Base-by-base conservation (phyloP, 2,888 invertebrate species). In the Liodrosophila aerea region DNA sequence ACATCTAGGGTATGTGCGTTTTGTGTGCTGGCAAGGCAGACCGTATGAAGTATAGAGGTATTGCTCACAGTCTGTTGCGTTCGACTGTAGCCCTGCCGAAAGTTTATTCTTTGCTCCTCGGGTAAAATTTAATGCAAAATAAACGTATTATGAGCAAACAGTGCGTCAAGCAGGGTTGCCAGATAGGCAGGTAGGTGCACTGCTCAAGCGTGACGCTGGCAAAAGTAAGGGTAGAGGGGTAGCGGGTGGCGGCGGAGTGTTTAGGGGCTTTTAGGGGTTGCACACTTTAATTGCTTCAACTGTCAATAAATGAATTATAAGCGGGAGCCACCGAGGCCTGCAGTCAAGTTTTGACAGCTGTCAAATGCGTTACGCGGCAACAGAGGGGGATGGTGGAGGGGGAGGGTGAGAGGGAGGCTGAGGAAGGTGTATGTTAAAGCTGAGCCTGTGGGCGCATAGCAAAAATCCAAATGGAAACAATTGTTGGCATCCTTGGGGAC, bases 221-320 rank as follows among this genome's bases (percentile, higher is more conserved):
- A n/a, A n/a, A n/a, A n/a, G n/a, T n/a, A n/a, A n/a, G n/a, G n/a
- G n/a, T n/a, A n/a, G n/a, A n/a, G n/a, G n/a, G n/a, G n/a, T n/a
- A n/a, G n/a, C 12, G 7, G 11, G 1, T 27, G 27, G 7, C 7
- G 30, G 3, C 5, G 9, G 13, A 7, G 13, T 1, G 12, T 2
- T n/a, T 7, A 15, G 5, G 3, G 4, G 31, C 0, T 1, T 15
- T 0, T 7, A 11, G 11, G 4, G 22, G 30, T 30, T 16, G 39
- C 15, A 31, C 40, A 62, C 59, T 77, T 74, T 74, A 76, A 76
- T 81, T 76, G 82, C 68, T 77, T 64, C 22, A 62, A 68, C 74
- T 74, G 72, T 71, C 82, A 64, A 77, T 82, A 74, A 81, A 81
- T 74, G 60, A 74, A 63, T 71, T 71, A 76, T 63, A 44, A 27